Conservation (phyloP, 1,140 invertebrate species). For the Riptortus pedestris region DNA sequence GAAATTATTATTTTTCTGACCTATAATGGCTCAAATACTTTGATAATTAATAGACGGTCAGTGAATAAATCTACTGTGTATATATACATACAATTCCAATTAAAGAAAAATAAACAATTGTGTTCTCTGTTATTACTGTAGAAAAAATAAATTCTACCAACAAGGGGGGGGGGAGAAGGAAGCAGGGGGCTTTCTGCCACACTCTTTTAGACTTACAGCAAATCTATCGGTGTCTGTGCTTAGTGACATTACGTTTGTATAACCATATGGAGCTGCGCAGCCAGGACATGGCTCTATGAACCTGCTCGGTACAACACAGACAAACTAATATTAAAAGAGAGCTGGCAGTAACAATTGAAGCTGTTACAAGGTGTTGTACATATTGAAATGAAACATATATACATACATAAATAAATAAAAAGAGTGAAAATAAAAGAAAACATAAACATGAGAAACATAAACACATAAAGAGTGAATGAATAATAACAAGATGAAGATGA, state of each 20-base stretch:
- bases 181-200: slow-evolving; percentile 75
- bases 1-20: too few relatives aligned
- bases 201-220: slow-evolving; percentile 44
- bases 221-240: slow-evolving; percentile 65
- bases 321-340: slow-evolving; percentile 1
- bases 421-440: slow-evolving; percentile 3
- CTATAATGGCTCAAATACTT: too few relatives aligned
- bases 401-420: not conserved
- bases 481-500: not conserved
- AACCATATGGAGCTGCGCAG: slow-evolving; percentile 89
- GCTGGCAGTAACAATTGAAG: not conserved
- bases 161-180: slow-evolving; percentile 41
- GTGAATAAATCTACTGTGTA: too few relatives aligned
- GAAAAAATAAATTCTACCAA: too few relatives aligned
- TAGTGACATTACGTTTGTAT: slow-evolving; percentile 80
- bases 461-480: not conserved
- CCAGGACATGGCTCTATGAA: slow-evolving; percentile 63
- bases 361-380: too few relatives aligned
- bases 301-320: slow-evolving; percentile 40
- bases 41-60: too few relatives aligned
- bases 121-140: too few relatives aligned
- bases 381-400: not conserved
- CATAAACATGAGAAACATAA: not conserved
- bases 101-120: too few relatives aligned
- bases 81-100: too few relatives aligned